phyloP scores from a whole-genome alignment of 1,140 invertebrate species.

The Augochlora pura region DNA sequence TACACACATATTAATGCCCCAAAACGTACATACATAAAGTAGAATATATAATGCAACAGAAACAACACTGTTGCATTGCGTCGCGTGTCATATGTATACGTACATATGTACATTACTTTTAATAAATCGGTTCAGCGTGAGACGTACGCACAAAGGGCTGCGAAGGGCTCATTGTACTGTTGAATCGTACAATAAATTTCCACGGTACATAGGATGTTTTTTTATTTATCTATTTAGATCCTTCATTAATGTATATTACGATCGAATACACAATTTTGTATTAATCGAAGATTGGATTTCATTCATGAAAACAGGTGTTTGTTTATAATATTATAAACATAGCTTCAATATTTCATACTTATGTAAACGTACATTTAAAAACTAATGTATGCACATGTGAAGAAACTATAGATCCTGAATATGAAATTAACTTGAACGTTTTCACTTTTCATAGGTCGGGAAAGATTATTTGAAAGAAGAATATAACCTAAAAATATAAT shows the following conservation, averaged over 20 bases:
- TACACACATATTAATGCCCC: neutral
- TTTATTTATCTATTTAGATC: neutral
- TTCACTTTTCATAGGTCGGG: neutral
- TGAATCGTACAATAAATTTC: constrained; percentile 8
- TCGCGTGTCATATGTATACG: neutral
- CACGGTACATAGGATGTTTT: neutral
- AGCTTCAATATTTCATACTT: neutral
- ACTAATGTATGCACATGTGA: neutral
- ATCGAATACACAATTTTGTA: neutral
- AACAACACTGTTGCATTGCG: neutral
- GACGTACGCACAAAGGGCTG: neutral
- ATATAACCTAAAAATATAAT: constrained; percentile 12
- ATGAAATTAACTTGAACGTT: neutral
- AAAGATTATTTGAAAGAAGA: neutral
- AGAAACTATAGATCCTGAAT: neutral
- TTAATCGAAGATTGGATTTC: neutral
- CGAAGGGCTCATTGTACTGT: neutral
- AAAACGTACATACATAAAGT: neutral
- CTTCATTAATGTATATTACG: neutral
- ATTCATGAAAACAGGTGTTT: neutral
- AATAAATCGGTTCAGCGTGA: neutral
- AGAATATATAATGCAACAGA: neutral
- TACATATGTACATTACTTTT: neutral
- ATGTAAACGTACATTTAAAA: neutral
- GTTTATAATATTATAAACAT: neutral